Evolutionary conservation across 2,888 invertebrate genomes (phyloP).

Genomic region (Arrhopalites spinosus): DNA sequence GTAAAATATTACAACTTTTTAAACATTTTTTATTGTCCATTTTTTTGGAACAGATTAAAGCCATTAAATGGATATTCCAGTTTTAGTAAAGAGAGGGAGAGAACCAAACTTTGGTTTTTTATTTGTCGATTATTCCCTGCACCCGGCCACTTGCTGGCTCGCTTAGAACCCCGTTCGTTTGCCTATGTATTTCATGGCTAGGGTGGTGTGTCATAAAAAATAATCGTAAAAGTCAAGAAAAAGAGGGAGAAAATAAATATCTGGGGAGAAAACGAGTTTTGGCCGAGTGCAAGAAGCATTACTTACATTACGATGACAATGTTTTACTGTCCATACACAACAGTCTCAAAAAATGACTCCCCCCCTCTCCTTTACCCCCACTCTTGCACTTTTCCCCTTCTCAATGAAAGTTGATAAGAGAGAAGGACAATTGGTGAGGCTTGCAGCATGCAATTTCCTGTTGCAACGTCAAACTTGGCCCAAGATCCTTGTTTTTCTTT

Average conservation of each 20-base stretch:
- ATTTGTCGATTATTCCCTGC: too few species aligned
- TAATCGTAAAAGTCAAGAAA: neutral
- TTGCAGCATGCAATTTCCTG: conserved; percentile 10
- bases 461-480: conserved; percentile 3
- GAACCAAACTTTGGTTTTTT: too few species aligned
- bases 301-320: neutral
- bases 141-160: too few species aligned
- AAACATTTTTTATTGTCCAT: too few species aligned
- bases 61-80: too few species aligned
- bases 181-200: neutral
- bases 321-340: neutral
- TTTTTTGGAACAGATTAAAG: too few species aligned
- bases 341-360: neutral
- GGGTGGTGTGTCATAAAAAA: neutral
- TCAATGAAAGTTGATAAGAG: conserved; percentile 9
- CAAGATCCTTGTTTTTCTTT: neutral
- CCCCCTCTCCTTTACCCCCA: neutral
- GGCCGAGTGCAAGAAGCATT: neutral
- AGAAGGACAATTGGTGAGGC: neutral
- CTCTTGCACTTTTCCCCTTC: neutral
- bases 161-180: neutral
- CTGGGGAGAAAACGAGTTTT: neutral
- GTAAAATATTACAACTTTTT: too few species aligned
- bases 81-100: too few species aligned
- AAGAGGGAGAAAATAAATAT: conserved; percentile 1